Evolutionary conservation across 2,797 vertebrate species (phyloP), one percentile per base, ranked within the genome.

Genomic region (Hafferia zeledoni): DNA sequence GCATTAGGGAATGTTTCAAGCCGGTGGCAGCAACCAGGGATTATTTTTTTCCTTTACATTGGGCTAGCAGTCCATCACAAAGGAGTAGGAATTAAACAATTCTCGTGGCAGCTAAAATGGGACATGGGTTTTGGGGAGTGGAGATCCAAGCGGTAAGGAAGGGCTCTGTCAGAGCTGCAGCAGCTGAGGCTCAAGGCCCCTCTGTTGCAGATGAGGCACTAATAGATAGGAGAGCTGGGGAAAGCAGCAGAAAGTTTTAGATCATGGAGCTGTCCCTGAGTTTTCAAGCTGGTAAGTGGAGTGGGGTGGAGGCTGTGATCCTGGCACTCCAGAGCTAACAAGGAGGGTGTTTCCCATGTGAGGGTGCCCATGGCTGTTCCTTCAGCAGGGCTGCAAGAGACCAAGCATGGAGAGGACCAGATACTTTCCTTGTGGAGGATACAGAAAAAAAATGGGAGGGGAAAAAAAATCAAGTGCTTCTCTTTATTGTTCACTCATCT

Each of bases 1-100:
- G n/a, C 0, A 0, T 78, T 31, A 47, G 53, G 83, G 46, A 88
- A 20, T 0, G 0, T 16, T 46, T 22, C 43, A 69, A 78, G 35
- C 47, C 72, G 49, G 78, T 1, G 1, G 59, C 79, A 80, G 60
- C 44, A 63, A 22, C 13, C 56, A 24, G 27, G 23, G 19, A 4
- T 28, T 33, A 10, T 18, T 25, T 47, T 46, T 30, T 10, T 10
- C 5, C 22, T 83, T 90, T 89, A 75, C 50, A 68, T 7, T 89
- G 0, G 49, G 27, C 55, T 87, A 64, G 78, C 70, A 23, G 61
- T 41, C 81, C 65, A 15, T 50, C 53, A 13, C 8, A 43, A 57
- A 65, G 13, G 6, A 65, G 30, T 11, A 75, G 35, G 20, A 86
- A 68, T 81, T 31, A 53, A 87, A 46, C 13, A 31, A 17, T n/a